Evolutionary conservation across 2,888 invertebrate genomes (phyloP).

Genomic region (Crossocerus cetratus): DNA sequence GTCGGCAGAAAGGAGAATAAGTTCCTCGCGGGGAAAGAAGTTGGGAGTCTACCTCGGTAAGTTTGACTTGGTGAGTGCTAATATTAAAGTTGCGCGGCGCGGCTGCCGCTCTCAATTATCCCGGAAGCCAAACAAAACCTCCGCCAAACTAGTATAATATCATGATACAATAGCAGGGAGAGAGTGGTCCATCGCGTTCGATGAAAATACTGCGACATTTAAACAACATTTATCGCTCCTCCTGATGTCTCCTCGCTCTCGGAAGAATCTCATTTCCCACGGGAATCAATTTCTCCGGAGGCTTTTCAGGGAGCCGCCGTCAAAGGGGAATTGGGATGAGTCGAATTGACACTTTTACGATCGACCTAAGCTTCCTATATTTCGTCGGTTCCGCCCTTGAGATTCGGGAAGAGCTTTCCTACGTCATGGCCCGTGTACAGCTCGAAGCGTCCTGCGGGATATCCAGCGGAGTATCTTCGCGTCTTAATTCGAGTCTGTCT

Average conservation of each 20-base stretch:
- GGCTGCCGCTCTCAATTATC: not conserved
- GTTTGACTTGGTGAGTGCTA: conserved; percentile 65
- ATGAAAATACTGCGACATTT: too few species aligned
- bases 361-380: conserved; percentile 43
- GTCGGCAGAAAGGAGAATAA: not conserved
- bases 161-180: too few species aligned
- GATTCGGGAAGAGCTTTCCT: conserved; percentile 50
- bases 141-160: not conserved
- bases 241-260: not conserved
- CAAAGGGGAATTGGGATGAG: conserved; percentile 49
- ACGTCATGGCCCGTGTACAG: conserved; percentile 29
- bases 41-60: conserved; percentile 54
- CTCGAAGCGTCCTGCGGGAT: too few species aligned
- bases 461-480: conserved; percentile 7
- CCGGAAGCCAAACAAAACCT: not conserved
- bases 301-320: conserved; percentile 32
- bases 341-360: conserved; percentile 57
- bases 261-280: conserved; percentile 27
- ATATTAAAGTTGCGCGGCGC: conserved; percentile 60
- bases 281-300: conserved; percentile 42
- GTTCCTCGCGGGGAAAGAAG: conserved; percentile 46
- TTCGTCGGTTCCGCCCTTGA: conserved; percentile 26
- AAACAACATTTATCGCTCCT: too few species aligned
- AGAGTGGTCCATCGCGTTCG: too few species aligned
- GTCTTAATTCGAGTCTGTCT: not conserved